These are phyloP conservation scores for Horisme vitalbata DNA, from an alignment of 2,888 invertebrate species.

Conservation along the genomic window DNA sequence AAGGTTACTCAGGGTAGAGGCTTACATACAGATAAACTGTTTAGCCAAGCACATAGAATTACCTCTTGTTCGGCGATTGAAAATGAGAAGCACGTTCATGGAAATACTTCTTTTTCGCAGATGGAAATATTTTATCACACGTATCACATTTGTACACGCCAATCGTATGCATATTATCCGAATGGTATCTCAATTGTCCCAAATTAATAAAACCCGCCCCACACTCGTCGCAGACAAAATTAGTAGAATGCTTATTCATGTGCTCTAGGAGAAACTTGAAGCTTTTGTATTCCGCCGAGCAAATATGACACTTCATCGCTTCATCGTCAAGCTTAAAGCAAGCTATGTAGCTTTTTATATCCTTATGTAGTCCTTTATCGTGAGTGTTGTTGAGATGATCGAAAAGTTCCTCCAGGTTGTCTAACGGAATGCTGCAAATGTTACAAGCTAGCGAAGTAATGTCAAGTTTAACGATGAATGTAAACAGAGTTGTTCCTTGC, in stretches of 20 bases:
- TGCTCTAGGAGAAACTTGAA: slow-evolving; percentile 62
- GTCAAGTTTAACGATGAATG: slow-evolving; percentile 44
- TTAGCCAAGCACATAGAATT: slow-evolving; percentile 27
- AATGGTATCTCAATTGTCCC: slow-evolving; percentile 44
- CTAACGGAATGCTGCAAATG: slow-evolving; percentile 36
- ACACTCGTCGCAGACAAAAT: slow-evolving; percentile 55
- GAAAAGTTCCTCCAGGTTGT: slow-evolving; percentile 39
- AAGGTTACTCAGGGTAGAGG: too few relatives aligned
- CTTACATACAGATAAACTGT: too few relatives aligned
- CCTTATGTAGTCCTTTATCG: slow-evolving; percentile 37
- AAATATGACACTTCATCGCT: slow-evolving; percentile 52
- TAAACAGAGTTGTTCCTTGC: slow-evolving; percentile 35
- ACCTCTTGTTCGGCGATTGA: slow-evolving; percentile 3
- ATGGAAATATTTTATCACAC: slow-evolving; percentile 24
- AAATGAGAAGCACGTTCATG: slow-evolving; percentile 21
- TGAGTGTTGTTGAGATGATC: slow-evolving; percentile 33
- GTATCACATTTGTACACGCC: slow-evolving; percentile 38
- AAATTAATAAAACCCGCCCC: slow-evolving; percentile 34
- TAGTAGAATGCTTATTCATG: slow-evolving; percentile 61
- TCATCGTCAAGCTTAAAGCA: slow-evolving; percentile 61
- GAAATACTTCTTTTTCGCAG: slow-evolving; percentile 19
- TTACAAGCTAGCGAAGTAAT: slow-evolving; percentile 47
- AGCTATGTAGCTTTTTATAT: slow-evolving; percentile 50
- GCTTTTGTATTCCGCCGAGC: slow-evolving; percentile 43
- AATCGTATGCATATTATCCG: slow-evolving; percentile 46